A percentile compares a stretch with the other conserved stretches of the same genome.
These are phyloP conservation scores for Ornithorhynchus anatinus DNA, from an alignment of 2,113 vertebrate species.

Conservation along the genomic window DNA sequence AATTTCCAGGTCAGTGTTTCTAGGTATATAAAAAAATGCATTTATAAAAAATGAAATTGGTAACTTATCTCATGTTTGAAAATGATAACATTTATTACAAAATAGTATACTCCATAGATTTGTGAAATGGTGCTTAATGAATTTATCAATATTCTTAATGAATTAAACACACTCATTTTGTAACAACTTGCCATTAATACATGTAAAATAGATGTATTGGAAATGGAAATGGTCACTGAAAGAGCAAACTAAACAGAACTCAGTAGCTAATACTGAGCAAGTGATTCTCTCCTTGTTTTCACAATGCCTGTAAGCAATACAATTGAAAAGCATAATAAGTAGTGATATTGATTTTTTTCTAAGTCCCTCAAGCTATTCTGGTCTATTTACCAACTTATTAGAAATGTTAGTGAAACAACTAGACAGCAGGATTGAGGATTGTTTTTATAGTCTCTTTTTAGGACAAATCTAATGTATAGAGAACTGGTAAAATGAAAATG, in stretches of 20 bases:
- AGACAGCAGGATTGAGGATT: background rate
- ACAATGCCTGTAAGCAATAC: background rate
- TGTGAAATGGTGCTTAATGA: too few species aligned
- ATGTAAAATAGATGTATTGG: background rate
- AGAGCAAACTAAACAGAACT: background rate
- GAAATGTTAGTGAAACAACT: background rate
- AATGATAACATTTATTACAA: background rate
- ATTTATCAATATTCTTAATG: too few species aligned
- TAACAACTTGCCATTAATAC: too few species aligned
- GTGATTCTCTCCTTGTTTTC: background rate
- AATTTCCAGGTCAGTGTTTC: background rate
- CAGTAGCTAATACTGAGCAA: background rate
- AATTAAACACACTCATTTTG: too few species aligned
- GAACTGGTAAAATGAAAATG: background rate
- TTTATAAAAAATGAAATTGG: background rate
- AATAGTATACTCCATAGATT: background rate
- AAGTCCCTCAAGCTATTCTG: background rate
- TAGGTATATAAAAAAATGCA: background rate
- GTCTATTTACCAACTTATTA: background rate
- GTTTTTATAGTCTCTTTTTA: too few species aligned
- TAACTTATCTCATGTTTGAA: background rate
- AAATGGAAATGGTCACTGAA: background rate
- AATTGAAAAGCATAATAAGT: background rate
- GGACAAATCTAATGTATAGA: background rate
- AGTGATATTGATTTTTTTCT: background rate